These are phyloP conservation scores for Thrips palmi DNA, from an alignment of 1,140 invertebrate genomes.

Conservation along the genomic window DNA sequence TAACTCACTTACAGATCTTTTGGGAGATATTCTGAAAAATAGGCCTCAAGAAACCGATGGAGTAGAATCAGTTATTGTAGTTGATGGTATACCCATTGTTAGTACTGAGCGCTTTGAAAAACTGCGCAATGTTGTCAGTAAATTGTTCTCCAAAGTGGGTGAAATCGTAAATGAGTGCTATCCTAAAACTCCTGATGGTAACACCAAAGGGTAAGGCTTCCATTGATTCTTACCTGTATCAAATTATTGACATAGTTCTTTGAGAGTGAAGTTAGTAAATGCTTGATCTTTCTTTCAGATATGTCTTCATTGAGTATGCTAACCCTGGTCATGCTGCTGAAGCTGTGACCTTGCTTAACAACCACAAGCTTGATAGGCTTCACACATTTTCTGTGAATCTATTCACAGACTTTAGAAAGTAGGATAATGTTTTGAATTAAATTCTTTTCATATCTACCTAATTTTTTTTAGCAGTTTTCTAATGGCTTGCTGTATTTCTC, in stretches of 20 bases:
- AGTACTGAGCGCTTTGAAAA: conserved; percentile 83
- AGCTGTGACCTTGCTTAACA: conserved; percentile 74
- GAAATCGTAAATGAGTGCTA: conserved; percentile 80
- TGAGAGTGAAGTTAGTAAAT: conserved; percentile 5
- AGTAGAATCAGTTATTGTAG: conserved; percentile 86
- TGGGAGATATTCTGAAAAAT: conserved; percentile 67
- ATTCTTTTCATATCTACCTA: conserved; percentile 2
- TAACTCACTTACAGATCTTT: conserved; percentile 47
- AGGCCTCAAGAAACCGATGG: conserved; percentile 89
- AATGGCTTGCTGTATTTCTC: conserved; percentile 13
- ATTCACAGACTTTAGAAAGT: conserved; percentile 92
- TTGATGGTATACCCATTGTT: conserved; percentile 91
- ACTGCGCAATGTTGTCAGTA: conserved; percentile 79
- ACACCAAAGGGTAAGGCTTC: conserved; percentile 65
- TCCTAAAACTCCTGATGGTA: conserved; percentile 62
- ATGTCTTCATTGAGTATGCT: conserved; percentile 84
- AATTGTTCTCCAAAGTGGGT: conserved; percentile 84
- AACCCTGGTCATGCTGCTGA: conserved; percentile 63
- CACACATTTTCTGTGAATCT: conserved; percentile 92
- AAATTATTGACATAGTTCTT: conserved; percentile 10
- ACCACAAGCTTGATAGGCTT: conserved; percentile 89
- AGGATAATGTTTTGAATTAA: conserved; percentile 20
- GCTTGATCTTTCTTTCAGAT: conserved; percentile 29
- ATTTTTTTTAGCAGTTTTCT: too few species aligned
- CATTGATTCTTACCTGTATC: conserved; percentile 1